A percentile compares a stretch with the other conserved stretches of the same genome.
These are phyloP conservation scores for Alentia gelatinosa DNA, from an alignment of 2,888 invertebrate species.

Conservation along the genomic window DNA sequence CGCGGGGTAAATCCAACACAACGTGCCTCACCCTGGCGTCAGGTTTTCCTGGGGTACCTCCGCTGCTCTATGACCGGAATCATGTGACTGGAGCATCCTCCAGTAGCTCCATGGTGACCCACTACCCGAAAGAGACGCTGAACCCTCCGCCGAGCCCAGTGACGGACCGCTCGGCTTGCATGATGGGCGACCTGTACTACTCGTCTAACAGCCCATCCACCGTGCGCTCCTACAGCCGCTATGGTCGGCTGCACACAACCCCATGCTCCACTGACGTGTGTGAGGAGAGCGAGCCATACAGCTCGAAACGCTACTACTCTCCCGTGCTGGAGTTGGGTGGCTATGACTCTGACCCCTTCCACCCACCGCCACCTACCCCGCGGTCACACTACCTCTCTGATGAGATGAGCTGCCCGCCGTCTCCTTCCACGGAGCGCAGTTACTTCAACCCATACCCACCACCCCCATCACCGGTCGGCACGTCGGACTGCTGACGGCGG, in stretches of 20 bases:
- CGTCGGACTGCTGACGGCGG: constrained; percentile 72
- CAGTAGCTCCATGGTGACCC: constrained; percentile 85
- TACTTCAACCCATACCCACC: constrained; percentile 91
- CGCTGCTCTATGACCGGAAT: constrained; percentile 83
- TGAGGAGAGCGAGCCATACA: constrained; percentile 83
- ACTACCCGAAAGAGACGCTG: constrained; percentile 87
- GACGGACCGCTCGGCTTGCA: constrained; percentile 80
- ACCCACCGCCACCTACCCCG: constrained; percentile 89
- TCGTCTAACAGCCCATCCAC: constrained; percentile 77
- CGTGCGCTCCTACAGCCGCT: constrained; percentile 86
- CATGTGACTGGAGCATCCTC: constrained; percentile 88
- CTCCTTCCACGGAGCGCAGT: constrained; percentile 86
- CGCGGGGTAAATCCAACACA: constrained; percentile 71
- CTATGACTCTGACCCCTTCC: constrained; percentile 85
- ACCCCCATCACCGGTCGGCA: constrained; percentile 88
- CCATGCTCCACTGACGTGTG: constrained; percentile 97
- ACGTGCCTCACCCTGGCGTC: constrained; percentile 71
- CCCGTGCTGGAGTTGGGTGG: constrained; percentile 82
- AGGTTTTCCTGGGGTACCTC: constrained; percentile 66
- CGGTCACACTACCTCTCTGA: constrained; percentile 89
- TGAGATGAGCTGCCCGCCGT: constrained; percentile 82
- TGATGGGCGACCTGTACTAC: constrained; percentile 70
- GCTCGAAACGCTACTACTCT: constrained; percentile 59
- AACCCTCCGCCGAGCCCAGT: constrained; percentile 96
- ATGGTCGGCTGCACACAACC: constrained; percentile 88